Percentiles rank a stretch among this genome's conserved stretches.
These are phyloP conservation scores for Diplosoma virens DNA, from an alignment of 23 tunicate genomes.

Conservation along the genomic window DNA sequence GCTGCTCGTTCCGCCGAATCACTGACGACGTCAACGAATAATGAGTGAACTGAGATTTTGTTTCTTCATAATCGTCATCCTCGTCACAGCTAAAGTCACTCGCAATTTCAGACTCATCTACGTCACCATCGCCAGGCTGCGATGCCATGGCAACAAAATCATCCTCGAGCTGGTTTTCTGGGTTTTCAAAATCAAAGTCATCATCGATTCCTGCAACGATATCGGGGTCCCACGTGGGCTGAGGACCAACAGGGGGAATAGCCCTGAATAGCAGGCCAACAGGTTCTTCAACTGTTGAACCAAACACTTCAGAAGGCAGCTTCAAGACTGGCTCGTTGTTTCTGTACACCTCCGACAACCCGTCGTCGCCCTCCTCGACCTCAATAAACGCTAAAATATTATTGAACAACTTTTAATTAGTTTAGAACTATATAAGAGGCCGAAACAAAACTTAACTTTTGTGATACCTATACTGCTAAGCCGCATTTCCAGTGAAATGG, in stretches of 20 bases:
- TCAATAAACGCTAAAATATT: not conserved
- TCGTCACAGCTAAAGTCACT: not conserved
- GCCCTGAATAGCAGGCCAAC: constrained; percentile 82
- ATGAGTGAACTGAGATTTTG: constrained; percentile 72
- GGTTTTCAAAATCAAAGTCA: constrained; percentile 71
- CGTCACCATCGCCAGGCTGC: not conserved
- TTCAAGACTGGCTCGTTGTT: constrained; percentile 41
- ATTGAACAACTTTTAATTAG: too few species aligned
- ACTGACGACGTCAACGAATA: constrained; percentile 89
- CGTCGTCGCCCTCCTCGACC: constrained; percentile 33
- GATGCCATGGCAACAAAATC: constrained; percentile 58
- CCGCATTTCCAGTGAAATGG: too few species aligned
- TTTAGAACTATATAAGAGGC: too few species aligned
- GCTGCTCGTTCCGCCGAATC: constrained; percentile 65
- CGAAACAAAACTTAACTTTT: too few species aligned
- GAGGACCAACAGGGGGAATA: constrained; percentile 71
- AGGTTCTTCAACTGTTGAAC: constrained; percentile 70
- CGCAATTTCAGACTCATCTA: not conserved
- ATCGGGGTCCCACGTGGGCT: constrained; percentile 89
- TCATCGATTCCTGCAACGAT: constrained; percentile 89
- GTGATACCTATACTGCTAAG: too few species aligned
- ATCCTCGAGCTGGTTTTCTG: constrained; percentile 80
- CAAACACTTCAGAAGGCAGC: constrained; percentile 77
- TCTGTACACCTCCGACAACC: constrained; percentile 29
- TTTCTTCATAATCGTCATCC: constrained; percentile 58